Conservation (phyloP, 2,888 invertebrate genomes). For the Strigamia transsilvanica region DNA sequence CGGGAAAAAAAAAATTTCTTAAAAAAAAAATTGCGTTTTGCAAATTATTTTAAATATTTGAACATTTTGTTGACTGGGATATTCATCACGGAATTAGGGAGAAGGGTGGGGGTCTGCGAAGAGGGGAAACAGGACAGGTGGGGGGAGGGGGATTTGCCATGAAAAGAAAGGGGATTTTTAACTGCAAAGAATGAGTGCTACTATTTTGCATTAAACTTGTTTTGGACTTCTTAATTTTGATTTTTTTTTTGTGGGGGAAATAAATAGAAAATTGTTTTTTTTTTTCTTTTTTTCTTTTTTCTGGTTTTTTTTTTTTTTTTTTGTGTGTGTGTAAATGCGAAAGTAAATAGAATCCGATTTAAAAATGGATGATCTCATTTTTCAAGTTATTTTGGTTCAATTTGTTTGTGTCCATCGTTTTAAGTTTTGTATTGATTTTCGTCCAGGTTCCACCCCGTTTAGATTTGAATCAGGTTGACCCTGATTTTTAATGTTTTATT, state of each 20-base stretch:
- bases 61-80: conserved; percentile 41
- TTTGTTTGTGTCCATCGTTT: conserved; percentile 49
- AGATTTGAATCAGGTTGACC: conserved; percentile 49
- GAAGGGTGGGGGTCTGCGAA: background rate
- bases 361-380: conserved; percentile 49
- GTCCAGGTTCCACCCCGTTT: conserved; percentile 45
- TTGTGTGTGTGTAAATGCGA: background rate
- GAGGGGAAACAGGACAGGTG: background rate
- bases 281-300: background rate
- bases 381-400: conserved; percentile 41
- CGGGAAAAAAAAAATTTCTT: too few relatives aligned
- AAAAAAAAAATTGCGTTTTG: conserved; percentile 5
- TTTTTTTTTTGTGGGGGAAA: background rate
- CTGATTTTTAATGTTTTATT: conserved; percentile 49
- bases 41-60: conserved; percentile 37
- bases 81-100: conserved; percentile 47
- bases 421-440: conserved; percentile 47
- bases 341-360: conserved; percentile 21
- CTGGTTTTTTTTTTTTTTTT: background rate
- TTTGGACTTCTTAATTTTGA: background rate
- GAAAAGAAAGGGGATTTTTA: conserved; percentile 47
- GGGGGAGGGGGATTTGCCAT: conserved; percentile 1
- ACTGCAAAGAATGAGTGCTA: conserved; percentile 23
- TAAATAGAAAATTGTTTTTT: background rate
- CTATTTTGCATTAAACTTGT: conserved; percentile 46